A percentile compares a stretch with the other conserved stretches of the same genome.
phyloP scores from a whole-genome alignment of 2,113 vertebrate genomes.

The Phasianus colchicus region DNA sequence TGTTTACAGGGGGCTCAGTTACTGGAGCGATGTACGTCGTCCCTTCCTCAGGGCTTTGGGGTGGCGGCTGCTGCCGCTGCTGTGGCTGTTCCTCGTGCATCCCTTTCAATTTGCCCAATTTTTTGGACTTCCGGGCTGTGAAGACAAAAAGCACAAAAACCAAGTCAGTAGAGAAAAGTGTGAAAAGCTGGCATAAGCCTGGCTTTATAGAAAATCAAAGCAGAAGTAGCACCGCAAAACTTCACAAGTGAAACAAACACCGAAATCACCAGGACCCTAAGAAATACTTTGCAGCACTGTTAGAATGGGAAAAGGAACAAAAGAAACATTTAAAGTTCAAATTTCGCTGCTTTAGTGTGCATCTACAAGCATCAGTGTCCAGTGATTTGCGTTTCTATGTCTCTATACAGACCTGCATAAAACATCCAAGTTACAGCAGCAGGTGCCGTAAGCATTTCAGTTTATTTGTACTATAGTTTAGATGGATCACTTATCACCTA shows the following conservation, averaged over 20 bases:
- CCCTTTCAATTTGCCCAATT: constrained; percentile 95
- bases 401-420: neutral
- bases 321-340: neutral
- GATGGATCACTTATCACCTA: neutral
- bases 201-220: neutral
- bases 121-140: constrained; percentile 97
- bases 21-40: constrained; percentile 86
- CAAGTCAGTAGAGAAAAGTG: neutral
- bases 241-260: neutral
- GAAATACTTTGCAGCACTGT: neutral
- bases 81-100: constrained; percentile 86
- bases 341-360: neutral
- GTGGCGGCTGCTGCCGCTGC: constrained; percentile 73
- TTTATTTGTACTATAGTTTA: neutral
- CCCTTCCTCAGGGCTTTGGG: constrained; percentile 89
- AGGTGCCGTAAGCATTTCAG: accelerated
- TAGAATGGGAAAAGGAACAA: neutral
- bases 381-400: neutral
- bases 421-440: neutral
- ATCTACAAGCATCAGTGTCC: neutral
- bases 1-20: constrained; percentile 89
- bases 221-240: neutral
- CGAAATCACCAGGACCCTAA: neutral
- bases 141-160: neutral
- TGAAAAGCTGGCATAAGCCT: neutral